A percentile compares a stretch with the other conserved stretches of the same genome.
phyloP scores from a whole-genome alignment of 2,888 invertebrate genomes.

The Clitarchus hookeri region DNA sequence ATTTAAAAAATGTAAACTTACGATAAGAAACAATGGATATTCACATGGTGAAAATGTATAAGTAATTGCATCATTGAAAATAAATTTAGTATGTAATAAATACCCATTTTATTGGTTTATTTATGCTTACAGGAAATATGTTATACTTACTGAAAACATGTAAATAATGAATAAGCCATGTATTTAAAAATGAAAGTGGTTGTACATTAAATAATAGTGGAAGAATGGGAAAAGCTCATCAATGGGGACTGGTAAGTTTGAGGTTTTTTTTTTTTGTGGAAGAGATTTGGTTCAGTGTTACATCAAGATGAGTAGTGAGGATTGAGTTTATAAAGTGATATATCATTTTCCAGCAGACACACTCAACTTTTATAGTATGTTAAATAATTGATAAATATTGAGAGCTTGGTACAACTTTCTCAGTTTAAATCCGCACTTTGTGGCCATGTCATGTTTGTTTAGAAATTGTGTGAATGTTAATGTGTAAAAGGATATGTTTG shows the following conservation, averaged over 20 bases:
- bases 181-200: neutral
- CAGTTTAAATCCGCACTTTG: neutral
- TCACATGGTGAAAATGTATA: slow-evolving; percentile 3
- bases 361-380: neutral
- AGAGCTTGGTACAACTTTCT: neutral
- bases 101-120: neutral
- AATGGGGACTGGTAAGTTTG: neutral
- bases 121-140: neutral
- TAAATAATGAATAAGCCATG: slow-evolving; percentile 7
- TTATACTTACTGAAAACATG: neutral
- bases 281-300: neutral
- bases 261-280: neutral
- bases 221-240: neutral
- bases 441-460: neutral
- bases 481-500: neutral
- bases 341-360: neutral
- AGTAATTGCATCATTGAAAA: neutral
- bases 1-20: neutral
- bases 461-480: neutral
- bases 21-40: neutral
- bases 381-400: slow-evolving; percentile 5
- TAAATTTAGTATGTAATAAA: neutral
- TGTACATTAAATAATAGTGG: neutral
- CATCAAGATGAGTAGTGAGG: neutral
- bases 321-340: neutral